Evolutionary conservation across 2,888 invertebrate genomes (phyloP).

Genomic region (Hydraecia micacea): DNA sequence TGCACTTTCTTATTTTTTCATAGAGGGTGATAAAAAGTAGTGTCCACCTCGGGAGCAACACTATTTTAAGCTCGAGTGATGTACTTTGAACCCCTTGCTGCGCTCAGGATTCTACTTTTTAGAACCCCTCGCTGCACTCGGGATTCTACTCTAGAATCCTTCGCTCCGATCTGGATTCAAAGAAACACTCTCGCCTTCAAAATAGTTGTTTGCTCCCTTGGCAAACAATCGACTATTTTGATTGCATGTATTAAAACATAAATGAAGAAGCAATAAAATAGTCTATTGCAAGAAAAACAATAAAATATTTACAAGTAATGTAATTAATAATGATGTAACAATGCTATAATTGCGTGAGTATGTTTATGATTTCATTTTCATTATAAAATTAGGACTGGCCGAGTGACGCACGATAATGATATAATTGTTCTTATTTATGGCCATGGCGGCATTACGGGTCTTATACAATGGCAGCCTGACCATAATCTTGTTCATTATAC

Average conservation of each 20-base stretch:
- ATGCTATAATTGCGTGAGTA: slow-evolving; percentile 23
- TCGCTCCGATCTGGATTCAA: too few species aligned
- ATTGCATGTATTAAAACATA: not conserved
- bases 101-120: too few species aligned
- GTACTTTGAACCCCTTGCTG: too few species aligned
- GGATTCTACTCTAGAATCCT: too few species aligned
- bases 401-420: slow-evolving; percentile 41
- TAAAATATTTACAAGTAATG: slow-evolving; percentile 28
- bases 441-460: slow-evolving; percentile 21
- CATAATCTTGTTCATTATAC: slow-evolving; percentile 41
- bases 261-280: slow-evolving; percentile 23
- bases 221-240: too few species aligned
- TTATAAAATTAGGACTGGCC: slow-evolving; percentile 35
- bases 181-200: too few species aligned
- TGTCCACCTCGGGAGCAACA: too few species aligned
- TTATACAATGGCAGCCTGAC: slow-evolving; percentile 37
- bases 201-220: too few species aligned
- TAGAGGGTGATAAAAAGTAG: too few species aligned
- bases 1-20: too few species aligned
- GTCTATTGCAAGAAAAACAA: slow-evolving; percentile 39
- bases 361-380: slow-evolving; percentile 44
- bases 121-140: too few species aligned
- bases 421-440: slow-evolving; percentile 40
- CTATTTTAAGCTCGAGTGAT: too few species aligned
- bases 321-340: slow-evolving; percentile 40